Evolutionary conservation across 2,113 vertebrate genomes (phyloP), one percentile per base, ranked within the genome.

Genomic region (Nansenia antarctica): DNA sequence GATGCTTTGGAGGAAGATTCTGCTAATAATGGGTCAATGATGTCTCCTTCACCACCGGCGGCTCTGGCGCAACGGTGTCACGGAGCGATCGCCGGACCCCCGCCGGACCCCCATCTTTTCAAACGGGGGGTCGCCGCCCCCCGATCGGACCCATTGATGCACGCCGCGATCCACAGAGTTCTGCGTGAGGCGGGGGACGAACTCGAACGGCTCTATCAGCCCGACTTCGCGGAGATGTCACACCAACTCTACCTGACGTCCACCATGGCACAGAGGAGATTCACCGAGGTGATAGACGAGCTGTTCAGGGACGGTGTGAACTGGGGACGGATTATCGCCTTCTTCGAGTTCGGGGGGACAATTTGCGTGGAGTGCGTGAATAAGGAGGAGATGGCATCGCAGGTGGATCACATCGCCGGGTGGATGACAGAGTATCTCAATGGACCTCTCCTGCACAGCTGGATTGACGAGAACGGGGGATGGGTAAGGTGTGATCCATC

Each of bases 361-460:
- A 93, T 99, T 94, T 98, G 97, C 5, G 95, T 94, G 84, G 96
- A 99, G 88, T 97, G 97, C 77, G 94, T 93, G 84, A 92, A 95
- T 83, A 92, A 94, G 74, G 95, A 96, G 86, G 95, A 96, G 86
- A 96, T 98, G 95, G 90, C 88, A 2, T 76, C 93, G 30, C 95
- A 97, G 20, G 96, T 98, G 83, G 95, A 97, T 86, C 93, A 66
- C 92, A 96, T 99, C 37, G 95, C 93, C 2, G 73, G 91, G 80
- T 99, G 98, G 96, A 99, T 99, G 97, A 96, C 96, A 0, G 96
- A 97, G 80, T 99, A 99, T 91, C 95, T 99, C 86, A 96, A 98
- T 82, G 93, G 94, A 74, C 93, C 95, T 72, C 93, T 99, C 72
- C 93, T 99, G 72, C 92, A 93, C 91, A 92, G 87, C 90, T 99